A percentile compares a stretch with the other conserved stretches of the same genome.
Conservation (phyloP, 2,797 vertebrate species). For the Xenops minutus region DNA sequence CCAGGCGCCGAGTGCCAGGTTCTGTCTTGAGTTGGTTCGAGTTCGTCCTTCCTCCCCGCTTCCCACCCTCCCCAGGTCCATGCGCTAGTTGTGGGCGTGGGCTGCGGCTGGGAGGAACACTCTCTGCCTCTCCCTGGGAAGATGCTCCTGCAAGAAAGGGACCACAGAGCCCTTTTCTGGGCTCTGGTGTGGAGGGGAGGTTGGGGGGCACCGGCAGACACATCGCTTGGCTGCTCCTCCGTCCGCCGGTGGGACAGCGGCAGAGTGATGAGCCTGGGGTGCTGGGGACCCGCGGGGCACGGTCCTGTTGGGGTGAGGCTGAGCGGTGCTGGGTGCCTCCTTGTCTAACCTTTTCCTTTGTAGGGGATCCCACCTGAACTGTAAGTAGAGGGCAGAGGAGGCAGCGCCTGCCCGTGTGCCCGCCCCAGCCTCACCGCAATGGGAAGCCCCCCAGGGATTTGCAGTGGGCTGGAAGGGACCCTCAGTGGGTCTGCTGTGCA, state of each 20-base stretch:
- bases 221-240: neutral
- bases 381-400: constrained; percentile 62
- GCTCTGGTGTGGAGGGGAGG: neutral
- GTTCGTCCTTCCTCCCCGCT: constrained; percentile 33
- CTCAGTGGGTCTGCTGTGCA: neutral
- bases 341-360: constrained; percentile 60
- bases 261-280: neutral
- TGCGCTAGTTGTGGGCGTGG: constrained; percentile 50
- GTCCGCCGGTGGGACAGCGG: fast-evolving
- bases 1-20: constrained; percentile 60
- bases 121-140: constrained; percentile 45
- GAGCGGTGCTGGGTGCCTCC: constrained; percentile 20
- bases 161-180: neutral
- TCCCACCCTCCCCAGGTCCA: constrained; percentile 48
- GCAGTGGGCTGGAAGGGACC: neutral
- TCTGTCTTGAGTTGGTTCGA: constrained; percentile 62
- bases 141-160: constrained; percentile 14
- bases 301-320: constrained; percentile 61
- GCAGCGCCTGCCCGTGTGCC: neutral
- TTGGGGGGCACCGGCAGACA: neutral
- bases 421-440: constrained; percentile 50
- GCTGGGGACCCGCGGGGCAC: neutral
- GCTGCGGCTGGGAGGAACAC: constrained; percentile 72
- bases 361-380: constrained; percentile 43
- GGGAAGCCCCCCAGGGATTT: neutral